phyloP scores from a whole-genome alignment of 2,797 vertebrate genomes.

The Myotis pilosus region DNA sequence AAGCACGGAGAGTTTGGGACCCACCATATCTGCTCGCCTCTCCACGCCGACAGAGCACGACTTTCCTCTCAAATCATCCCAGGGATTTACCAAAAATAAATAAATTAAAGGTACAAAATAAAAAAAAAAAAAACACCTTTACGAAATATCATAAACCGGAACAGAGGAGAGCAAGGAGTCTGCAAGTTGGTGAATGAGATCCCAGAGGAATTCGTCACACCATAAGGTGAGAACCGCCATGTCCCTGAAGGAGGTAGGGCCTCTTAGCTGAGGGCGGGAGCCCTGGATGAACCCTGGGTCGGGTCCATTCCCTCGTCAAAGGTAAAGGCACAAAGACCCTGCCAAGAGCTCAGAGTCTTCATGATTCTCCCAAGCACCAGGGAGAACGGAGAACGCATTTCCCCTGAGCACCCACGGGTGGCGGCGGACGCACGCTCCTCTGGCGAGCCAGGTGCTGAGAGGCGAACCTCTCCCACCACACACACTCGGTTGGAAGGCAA shows the following conservation, averaged over 20 bases:
- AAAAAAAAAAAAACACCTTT: background rate
- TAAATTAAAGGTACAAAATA: background rate
- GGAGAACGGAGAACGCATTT: background rate
- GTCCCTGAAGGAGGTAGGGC: background rate
- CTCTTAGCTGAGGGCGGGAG: background rate
- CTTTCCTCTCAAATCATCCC: background rate
- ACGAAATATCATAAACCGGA: background rate
- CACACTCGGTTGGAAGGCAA: background rate
- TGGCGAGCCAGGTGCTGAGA: background rate
- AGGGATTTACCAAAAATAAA: background rate
- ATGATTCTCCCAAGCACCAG: background rate
- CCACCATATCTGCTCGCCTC: background rate
- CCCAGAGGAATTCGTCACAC: background rate
- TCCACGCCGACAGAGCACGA: background rate
- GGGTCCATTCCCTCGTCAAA: background rate
- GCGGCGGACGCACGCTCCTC: background rate
- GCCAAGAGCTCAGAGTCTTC: background rate
- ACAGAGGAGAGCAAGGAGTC: background rate
- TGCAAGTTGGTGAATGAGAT: background rate
- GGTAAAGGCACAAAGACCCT: background rate
- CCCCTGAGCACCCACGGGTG: background rate
- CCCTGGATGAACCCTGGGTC: background rate
- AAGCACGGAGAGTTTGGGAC: background rate
- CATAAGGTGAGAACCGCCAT: background rate
- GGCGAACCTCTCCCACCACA: background rate